Evolutionary conservation across 2,113 vertebrate species (phyloP).

Genomic region (Orycteropus afer): DNA sequence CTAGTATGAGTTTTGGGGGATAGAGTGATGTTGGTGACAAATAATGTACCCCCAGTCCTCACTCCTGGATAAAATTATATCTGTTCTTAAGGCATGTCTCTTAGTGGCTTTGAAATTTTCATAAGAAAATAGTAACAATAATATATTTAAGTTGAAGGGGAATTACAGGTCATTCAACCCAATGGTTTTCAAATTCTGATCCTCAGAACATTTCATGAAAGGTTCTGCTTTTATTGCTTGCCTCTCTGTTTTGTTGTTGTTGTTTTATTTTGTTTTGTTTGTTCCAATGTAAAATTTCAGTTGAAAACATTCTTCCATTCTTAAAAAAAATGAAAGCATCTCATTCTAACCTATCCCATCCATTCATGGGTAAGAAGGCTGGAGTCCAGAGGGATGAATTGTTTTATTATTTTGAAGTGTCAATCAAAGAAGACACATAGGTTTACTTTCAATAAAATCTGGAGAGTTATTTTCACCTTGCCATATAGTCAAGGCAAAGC

Average conservation of each 20-base stretch:
- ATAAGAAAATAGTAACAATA: conserved; percentile 2
- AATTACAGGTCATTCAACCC: background rate
- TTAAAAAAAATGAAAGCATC: background rate
- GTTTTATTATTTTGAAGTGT: background rate
- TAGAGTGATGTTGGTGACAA: fast-evolving
- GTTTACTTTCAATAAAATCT: background rate
- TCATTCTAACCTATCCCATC: background rate
- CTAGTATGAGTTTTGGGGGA: background rate
- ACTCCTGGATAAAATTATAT: background rate
- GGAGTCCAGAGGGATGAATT: background rate
- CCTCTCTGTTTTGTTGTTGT: background rate
- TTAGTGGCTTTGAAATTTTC: background rate
- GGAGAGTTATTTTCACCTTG: background rate
- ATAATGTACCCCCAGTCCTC: background rate
- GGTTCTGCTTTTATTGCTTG: background rate
- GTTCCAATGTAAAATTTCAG: background rate
- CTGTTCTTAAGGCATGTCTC: background rate
- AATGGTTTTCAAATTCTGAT: conserved; percentile 10
- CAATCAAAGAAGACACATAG: background rate
- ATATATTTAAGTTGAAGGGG: background rate
- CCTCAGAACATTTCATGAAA: background rate
- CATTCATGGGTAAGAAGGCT: background rate
- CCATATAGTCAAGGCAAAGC: background rate
- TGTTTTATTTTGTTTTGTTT: background rate
- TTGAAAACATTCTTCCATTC: background rate